A percentile compares a stretch with the other conserved stretches of the same genome.
phyloP scores from a whole-genome alignment of 2,888 invertebrate genomes.

The Monoplex corrugatus region DNA sequence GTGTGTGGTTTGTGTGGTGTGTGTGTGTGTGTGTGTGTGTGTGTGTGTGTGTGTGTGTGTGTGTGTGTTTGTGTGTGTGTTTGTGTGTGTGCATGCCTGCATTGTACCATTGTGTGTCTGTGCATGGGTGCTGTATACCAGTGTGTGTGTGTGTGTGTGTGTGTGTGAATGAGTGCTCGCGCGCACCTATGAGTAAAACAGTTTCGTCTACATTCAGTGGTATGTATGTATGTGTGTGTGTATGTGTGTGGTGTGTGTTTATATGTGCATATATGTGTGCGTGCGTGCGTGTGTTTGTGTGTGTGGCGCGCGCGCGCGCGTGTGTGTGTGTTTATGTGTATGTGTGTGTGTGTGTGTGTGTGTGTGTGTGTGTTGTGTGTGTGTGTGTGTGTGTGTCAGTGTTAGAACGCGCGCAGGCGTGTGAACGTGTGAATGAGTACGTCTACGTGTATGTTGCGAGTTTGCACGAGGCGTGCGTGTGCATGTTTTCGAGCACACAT shows the following conservation, averaged over 20 bases:
- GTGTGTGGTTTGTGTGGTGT: not conserved
- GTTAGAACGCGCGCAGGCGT: too few species aligned
- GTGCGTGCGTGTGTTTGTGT: too few species aligned
- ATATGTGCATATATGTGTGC: too few species aligned
- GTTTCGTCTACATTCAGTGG: too few species aligned
- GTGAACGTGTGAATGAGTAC: too few species aligned
- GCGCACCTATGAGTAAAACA: too few species aligned
- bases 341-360: not conserved
- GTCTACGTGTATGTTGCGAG: too few species aligned
- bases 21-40: slow-evolving; percentile 1
- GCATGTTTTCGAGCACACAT: too few species aligned
- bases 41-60: not conserved
- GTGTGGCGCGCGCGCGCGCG: not conserved
- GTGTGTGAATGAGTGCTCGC: too few species aligned
- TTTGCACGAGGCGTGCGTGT: not conserved
- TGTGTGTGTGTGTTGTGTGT: not conserved
- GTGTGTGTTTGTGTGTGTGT: not conserved
- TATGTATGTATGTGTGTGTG: not conserved
- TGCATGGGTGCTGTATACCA: not conserved
- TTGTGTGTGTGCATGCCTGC: too few species aligned
- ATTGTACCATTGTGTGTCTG: not conserved
- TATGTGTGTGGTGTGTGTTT: not conserved
- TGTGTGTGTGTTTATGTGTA: not conserved
- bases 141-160: not conserved
- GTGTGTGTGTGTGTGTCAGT: not conserved